Evolutionary conservation across 35 echinoderm and acorn worm species (phyloP).

Genomic region (Eucidaris tribuloides): DNA sequence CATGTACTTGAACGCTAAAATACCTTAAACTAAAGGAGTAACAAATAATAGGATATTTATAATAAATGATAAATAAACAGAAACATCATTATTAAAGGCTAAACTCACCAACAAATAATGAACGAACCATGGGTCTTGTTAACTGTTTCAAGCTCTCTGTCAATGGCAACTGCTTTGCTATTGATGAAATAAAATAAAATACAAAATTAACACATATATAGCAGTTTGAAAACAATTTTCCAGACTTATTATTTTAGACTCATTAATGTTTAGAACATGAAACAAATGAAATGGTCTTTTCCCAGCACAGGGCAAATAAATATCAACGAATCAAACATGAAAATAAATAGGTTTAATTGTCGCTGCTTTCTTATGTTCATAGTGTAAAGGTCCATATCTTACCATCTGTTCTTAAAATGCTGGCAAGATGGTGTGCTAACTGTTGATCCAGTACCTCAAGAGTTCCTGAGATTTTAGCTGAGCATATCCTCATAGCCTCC

Average conservation of each 20-base stretch:
- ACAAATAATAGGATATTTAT: background rate
- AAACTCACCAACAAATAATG: slow-evolving; percentile 81
- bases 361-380: too few relatives aligned
- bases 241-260: too few relatives aligned
- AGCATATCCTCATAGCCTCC: slow-evolving; percentile 39
- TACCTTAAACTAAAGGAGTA: background rate
- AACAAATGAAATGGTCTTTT: too few relatives aligned
- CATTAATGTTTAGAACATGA: too few relatives aligned
- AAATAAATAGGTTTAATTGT: too few relatives aligned
- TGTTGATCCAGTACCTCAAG: slow-evolving; percentile 32
- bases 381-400: background rate
- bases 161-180: background rate
- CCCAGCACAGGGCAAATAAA: too few relatives aligned
- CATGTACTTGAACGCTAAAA: background rate
- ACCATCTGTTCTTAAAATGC: background rate
- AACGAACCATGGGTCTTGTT: slow-evolving; percentile 72
- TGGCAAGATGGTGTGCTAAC: slow-evolving; percentile 26
- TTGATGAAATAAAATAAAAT: too few relatives aligned
- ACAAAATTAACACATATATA: too few relatives aligned
- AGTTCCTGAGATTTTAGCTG: slow-evolving; percentile 17
- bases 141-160: slow-evolving; percentile 49
- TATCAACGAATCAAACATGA: too few relatives aligned
- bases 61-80: background rate
- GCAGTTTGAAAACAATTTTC: too few relatives aligned
- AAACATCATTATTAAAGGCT: background rate